These are phyloP conservation scores for Machimus atricapillus DNA, from an alignment of 2,888 invertebrate genomes.

Conservation along the genomic window DNA sequence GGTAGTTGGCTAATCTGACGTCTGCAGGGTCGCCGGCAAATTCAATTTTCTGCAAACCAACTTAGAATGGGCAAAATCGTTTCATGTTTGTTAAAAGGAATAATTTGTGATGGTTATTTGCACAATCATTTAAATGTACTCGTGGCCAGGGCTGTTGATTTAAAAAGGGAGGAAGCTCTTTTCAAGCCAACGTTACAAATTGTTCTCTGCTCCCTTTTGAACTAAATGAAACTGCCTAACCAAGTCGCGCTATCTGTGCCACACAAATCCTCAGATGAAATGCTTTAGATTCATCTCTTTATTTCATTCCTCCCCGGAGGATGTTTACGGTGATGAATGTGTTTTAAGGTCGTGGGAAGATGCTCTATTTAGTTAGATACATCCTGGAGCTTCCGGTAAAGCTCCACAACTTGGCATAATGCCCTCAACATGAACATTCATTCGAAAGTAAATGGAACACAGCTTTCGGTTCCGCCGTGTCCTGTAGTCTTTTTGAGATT, in stretches of 20 bases:
- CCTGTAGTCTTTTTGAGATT: background rate
- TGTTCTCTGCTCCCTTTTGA: background rate
- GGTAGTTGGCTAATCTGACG: background rate
- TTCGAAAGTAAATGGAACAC: background rate
- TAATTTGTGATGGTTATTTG: background rate
- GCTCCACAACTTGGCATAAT: background rate
- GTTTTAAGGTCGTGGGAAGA: background rate
- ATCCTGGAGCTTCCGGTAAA: background rate
- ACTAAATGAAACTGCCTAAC: background rate
- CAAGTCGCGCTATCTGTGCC: background rate
- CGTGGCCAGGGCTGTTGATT: background rate
- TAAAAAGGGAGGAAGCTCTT: background rate
- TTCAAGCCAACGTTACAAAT: background rate
- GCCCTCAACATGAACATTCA: background rate
- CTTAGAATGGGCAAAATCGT: background rate
- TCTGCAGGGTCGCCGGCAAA: background rate
- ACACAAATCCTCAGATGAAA: background rate
- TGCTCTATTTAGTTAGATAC: background rate
- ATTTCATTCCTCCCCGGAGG: background rate
- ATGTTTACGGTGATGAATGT: background rate
- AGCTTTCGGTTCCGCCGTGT: background rate
- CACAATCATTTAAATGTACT: background rate
- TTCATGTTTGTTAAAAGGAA: background rate
- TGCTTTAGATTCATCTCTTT: background rate
- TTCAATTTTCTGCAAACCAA: background rate